Base-by-base conservation (phyloP, 2,888 invertebrate genomes). In the Panzeria rudis region DNA sequence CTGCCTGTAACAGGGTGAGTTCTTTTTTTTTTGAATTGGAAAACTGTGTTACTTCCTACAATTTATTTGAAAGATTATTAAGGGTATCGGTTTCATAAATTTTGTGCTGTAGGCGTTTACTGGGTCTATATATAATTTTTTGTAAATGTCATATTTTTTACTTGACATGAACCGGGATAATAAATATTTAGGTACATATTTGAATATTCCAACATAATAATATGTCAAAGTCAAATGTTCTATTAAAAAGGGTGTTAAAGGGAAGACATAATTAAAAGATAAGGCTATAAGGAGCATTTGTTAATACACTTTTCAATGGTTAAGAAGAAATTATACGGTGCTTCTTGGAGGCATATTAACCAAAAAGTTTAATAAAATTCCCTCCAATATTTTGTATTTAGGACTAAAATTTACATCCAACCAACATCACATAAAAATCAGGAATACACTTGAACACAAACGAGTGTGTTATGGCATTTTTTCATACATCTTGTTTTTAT, bases 111-210 rank as follows among this genome's bases (percentile, higher is more conserved):
- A 47, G 79, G 76, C 59, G 79, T 84, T 76, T 69, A 25, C 59
- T 66, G 15, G 25, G 15, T 61, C 47, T 35, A 75, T 64, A 35
- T 15, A 61, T 50, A 50, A 50, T 13, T 73, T 47, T 32, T 15
- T 69, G 41, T 38, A 71, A 72, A 17, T 79, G 75, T 84, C 75
- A 73, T 73, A 69, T 75, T 64, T 41, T 47, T 59, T 64, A 25
- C 56, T 5, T 69, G 38, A 20, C 52, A 56, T 11, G 2, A 9
- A 56, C 11, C 7, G 15, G 29, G 11, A 32, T 38, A 56, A 73
- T 68, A 73, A 64, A 80, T 73, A 59, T 72, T 66, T 54, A 54
- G 71, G 32, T 13, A n/a, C n/a, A n/a, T n/a, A 66, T 66, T 50
- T 66, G 25, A 38, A 38, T 61, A 29, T 62, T 61, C 20, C 41